Evolutionary conservation across 2,113 vertebrate species (phyloP).

Genomic region (Pachycephala philippinensis): DNA sequence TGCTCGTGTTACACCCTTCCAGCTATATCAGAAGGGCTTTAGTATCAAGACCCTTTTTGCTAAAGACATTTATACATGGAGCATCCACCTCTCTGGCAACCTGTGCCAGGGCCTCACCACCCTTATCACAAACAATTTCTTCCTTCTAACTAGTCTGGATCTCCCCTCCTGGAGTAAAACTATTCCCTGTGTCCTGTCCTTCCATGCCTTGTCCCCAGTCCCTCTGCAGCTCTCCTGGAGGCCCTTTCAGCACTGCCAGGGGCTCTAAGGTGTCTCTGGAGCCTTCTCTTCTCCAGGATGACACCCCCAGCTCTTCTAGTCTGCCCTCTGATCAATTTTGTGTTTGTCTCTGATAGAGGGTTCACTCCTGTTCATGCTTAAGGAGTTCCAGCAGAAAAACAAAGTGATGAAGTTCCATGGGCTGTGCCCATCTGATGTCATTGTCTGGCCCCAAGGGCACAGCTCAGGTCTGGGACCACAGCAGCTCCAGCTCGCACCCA

Average conservation of each 20-base stretch:
- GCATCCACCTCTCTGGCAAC: no score
- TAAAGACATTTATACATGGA: neutral
- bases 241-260: fast-evolving
- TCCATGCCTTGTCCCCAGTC: fast-evolving
- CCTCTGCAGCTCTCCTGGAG: neutral
- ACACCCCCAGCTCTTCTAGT: neutral
- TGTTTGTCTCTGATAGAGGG: neutral
- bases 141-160: neutral
- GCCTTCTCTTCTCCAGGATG: neutral
- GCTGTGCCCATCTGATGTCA: neutral
- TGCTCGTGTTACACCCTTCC: neutral
- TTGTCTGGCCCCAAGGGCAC: no score
- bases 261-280: fast-evolving
- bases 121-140: fast-evolving
- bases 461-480: neutral
- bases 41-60: neutral
- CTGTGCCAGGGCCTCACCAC: fast-evolving
- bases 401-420: neutral
- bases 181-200: fast-evolving
- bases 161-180: neutral
- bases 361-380: fast-evolving
- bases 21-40: neutral
- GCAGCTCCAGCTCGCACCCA: fast-evolving
- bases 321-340: neutral
- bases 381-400: neutral